Evolutionary conservation across 2,113 vertebrate species (phyloP).

Genomic region (Nothocercus nigrocapillus): DNA sequence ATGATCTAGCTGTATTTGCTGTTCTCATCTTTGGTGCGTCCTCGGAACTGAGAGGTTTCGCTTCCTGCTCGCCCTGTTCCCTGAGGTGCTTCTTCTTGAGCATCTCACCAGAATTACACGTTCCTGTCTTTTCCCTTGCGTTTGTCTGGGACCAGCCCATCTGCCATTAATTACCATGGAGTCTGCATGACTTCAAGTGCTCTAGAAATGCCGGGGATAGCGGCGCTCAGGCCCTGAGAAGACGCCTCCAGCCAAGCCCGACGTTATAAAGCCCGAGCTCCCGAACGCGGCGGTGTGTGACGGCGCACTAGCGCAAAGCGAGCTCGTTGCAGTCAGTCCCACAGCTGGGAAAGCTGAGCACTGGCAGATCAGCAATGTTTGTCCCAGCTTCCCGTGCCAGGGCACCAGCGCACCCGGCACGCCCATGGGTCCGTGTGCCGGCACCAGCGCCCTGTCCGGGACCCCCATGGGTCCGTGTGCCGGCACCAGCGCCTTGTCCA

Average conservation of each 20-base stretch:
- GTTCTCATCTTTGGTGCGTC: background rate
- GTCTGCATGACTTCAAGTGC: background rate
- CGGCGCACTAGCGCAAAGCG: background rate
- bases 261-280: background rate
- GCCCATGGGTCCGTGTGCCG: no score
- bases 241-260: background rate
- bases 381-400: background rate
- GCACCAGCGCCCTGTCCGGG: accelerated
- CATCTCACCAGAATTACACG: background rate
- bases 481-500: no score
- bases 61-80: background rate
- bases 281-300: background rate
- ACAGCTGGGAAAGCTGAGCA: slow-evolving; percentile 1
- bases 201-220: background rate
- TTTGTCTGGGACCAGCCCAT: background rate
- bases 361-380: slow-evolving; percentile 1
- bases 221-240: background rate
- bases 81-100: background rate
- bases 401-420: accelerated
- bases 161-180: background rate
- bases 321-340: slow-evolving; percentile 28
- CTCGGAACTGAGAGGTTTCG: background rate
- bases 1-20: background rate
- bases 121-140: background rate
- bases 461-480: no score